A percentile compares a stretch with the other conserved stretches of the same genome.
These are phyloP conservation scores for Xerus rutilus DNA, from an alignment of 2,797 vertebrate genomes.

Conservation along the genomic window DNA sequence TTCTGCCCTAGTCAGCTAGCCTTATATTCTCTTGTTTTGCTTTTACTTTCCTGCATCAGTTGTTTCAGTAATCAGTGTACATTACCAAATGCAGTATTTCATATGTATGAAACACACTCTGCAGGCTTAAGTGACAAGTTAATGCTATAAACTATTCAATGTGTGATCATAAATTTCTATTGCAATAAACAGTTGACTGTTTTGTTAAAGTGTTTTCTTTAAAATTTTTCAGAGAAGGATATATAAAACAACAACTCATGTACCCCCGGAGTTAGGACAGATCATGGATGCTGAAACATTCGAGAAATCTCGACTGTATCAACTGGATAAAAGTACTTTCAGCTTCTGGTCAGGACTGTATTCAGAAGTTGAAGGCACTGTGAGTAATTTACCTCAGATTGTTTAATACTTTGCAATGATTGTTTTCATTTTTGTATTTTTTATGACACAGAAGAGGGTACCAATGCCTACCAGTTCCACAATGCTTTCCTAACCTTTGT, in stretches of 20 bases:
- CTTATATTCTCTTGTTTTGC: conserved; percentile 18
- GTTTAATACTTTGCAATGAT: conserved; percentile 25
- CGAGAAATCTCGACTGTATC: conserved; percentile 98
- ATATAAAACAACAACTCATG: conserved; percentile 94
- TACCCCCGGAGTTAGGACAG: conserved; percentile 95
- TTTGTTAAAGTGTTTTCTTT: conserved; percentile 70
- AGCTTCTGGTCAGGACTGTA: conserved; percentile 99
- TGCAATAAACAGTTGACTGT: conserved; percentile 48
- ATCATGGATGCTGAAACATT: conserved; percentile 99
- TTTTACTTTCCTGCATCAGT: not conserved
- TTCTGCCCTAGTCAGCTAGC: conserved; percentile 16
- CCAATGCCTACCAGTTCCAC: not conserved
- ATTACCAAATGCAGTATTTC: not conserved
- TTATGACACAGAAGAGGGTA: not conserved
- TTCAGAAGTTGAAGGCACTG: conserved; percentile 97
- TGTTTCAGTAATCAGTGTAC: conserved; percentile 4
- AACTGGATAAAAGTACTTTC: conserved; percentile 99
- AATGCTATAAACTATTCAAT: not conserved
- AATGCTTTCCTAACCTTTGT: conserved; percentile 23
- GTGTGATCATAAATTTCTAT: conserved; percentile 41
- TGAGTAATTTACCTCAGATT: conserved; percentile 87
- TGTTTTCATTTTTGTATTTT: conserved; percentile 53
- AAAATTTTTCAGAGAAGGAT: conserved; percentile 92
- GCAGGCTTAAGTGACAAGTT: not conserved
- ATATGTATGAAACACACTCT: conserved; percentile 20